A percentile compares a stretch with the other conserved stretches of the same genome.
Evolutionary conservation across 2,113 vertebrate species (phyloP).

Genomic region (Nothoprocta pentlandii): DNA sequence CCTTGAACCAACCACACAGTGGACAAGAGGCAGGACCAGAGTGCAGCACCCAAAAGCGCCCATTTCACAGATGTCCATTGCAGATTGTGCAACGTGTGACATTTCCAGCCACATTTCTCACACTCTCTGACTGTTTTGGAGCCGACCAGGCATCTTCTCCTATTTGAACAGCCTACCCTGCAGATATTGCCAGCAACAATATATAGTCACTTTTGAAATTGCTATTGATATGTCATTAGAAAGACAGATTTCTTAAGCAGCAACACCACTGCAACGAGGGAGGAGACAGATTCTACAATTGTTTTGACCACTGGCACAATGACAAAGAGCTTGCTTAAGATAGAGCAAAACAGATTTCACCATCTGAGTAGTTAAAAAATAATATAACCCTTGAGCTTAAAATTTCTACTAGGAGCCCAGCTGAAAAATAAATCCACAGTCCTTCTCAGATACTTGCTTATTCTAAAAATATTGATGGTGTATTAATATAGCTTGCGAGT

Average conservation of each 20-base stretch:
- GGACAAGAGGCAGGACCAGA: background rate
- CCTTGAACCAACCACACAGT: background rate
- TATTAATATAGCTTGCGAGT: background rate
- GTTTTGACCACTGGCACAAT: background rate
- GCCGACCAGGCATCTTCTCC: background rate
- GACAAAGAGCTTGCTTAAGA: conserved; percentile 21
- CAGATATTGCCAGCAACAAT: background rate
- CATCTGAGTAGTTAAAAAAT: background rate
- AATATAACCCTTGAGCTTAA: background rate
- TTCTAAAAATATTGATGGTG: background rate
- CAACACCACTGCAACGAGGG: background rate
- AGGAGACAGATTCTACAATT: background rate
- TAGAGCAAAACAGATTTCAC: background rate
- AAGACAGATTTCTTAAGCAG: conserved; percentile 2
- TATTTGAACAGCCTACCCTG: background rate
- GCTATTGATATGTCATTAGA: background rate
- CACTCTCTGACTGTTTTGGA: background rate
- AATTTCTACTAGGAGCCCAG: background rate
- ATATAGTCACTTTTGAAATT: background rate
- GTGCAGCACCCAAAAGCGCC: background rate
- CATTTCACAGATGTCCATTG: background rate
- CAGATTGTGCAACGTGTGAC: background rate
- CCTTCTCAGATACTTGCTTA: background rate
- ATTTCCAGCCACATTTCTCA: background rate
- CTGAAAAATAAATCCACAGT: background rate